Evolutionary conservation across 2,888 invertebrate species (phyloP).

Genomic region (Nomada lathburiana): DNA sequence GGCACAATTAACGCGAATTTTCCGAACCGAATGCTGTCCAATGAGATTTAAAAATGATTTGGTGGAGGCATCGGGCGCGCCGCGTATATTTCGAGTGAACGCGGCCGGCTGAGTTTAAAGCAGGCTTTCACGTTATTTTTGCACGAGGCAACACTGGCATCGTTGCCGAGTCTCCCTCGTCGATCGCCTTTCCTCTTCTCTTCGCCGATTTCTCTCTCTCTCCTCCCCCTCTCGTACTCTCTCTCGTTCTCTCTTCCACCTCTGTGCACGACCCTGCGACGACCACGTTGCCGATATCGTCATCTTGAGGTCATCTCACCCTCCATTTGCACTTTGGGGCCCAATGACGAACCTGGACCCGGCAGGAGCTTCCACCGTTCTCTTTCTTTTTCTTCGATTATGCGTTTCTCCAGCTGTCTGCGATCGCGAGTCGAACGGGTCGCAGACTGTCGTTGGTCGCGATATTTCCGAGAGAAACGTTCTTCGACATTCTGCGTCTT

Average conservation of each 20-base stretch:
- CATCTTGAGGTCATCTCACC: conserved; percentile 69
- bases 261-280: conserved; percentile 59
- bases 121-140: conserved; percentile 77
- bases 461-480: not conserved
- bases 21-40: conserved; percentile 40
- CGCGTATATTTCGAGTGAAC: conserved; percentile 64
- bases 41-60: conserved; percentile 61
- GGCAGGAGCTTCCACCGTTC: conserved; percentile 32
- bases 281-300: conserved; percentile 73
- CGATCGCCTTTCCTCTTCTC: conserved; percentile 52
- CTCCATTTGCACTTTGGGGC: conserved; percentile 58
- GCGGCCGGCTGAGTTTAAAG: conserved; percentile 71
- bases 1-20: conserved; percentile 47
- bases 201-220: conserved; percentile 12
- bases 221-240: not conserved
- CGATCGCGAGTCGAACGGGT: conserved; percentile 3
- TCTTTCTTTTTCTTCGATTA: conserved; percentile 27
- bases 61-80: conserved; percentile 31
- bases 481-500: not conserved
- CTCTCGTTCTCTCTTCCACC: conserved; percentile 25
- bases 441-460: not conserved
- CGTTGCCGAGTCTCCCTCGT: conserved; percentile 74
- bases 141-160: conserved; percentile 74
- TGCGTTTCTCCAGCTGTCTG: conserved; percentile 30
- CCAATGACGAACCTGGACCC: conserved; percentile 50